Percentiles rank a stretch among this genome's conserved stretches.
These are phyloP conservation scores for Oscheius sp. DNA, from an alignment of 2,888 invertebrate genomes.

Conservation along the genomic window DNA sequence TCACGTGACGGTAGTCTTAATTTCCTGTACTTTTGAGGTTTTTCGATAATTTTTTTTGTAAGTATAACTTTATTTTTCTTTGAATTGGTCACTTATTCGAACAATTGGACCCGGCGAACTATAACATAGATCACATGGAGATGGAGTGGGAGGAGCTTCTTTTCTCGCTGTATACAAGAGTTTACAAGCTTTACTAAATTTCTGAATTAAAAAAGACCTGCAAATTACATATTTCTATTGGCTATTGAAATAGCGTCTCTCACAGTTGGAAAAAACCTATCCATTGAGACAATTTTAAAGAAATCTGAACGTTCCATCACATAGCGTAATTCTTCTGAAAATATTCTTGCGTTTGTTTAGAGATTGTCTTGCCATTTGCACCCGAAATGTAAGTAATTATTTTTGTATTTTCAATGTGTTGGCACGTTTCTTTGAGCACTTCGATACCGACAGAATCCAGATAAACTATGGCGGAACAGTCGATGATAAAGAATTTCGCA, in stretches of 20 bases:
- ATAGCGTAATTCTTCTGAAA: conserved; percentile 17
- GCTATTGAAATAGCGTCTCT: conserved; percentile 27
- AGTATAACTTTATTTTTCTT: background rate
- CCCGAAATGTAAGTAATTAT: conserved; percentile 10
- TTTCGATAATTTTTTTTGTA: background rate
- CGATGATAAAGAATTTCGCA: conserved; percentile 15
- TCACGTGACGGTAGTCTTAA: too few relatives aligned
- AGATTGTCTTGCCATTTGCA: background rate
- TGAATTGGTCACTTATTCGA: background rate
- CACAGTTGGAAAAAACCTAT: conserved; percentile 18
- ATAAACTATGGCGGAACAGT: conserved; percentile 17
- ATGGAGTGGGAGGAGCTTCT: background rate
- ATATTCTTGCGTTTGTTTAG: background rate
- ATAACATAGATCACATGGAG: too few relatives aligned
- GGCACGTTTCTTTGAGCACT: conserved; percentile 8
- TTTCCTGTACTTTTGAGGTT: too few relatives aligned
- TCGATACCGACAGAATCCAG: conserved; percentile 12
- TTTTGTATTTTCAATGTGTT: background rate
- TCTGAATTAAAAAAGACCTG: background rate
- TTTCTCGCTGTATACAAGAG: background rate
- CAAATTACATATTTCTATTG: conserved; percentile 1
- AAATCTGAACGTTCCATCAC: background rate
- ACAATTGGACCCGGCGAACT: conserved; percentile 1
- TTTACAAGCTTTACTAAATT: conserved; percentile 10
- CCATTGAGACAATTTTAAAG: background rate